Conservation (phyloP, 1,140 invertebrate species). For the Epicauta chinensis region DNA sequence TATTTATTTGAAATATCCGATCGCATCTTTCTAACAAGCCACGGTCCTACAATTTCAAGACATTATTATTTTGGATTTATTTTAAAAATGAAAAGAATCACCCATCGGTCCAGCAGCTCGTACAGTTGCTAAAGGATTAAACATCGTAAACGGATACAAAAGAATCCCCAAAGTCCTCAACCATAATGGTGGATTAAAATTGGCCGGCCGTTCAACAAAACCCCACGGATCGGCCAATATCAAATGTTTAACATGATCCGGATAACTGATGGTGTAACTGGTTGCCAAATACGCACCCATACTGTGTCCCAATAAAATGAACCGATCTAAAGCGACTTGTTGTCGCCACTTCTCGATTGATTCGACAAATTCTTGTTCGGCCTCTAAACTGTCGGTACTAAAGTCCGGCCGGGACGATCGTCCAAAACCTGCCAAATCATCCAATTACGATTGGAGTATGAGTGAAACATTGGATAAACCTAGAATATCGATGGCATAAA, state of each 20-base stretch:
- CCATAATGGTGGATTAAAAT: conserved; percentile 63
- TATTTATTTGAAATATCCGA: conserved; percentile 87
- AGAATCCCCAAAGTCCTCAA: conserved; percentile 53
- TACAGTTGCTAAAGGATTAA: conserved; percentile 90
- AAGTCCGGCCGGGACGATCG: conserved; percentile 85
- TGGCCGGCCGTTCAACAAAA: conserved; percentile 75
- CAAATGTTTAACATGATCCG: conserved; percentile 80
- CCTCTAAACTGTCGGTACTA: conserved; percentile 69
- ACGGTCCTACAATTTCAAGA: conserved; percentile 57
- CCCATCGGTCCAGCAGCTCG: conserved; percentile 85
- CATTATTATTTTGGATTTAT: background rate
- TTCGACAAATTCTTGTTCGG: conserved; percentile 84
- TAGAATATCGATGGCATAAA: conserved; percentile 91
- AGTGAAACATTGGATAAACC: conserved; percentile 50
- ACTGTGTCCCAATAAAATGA: conserved; percentile 92
- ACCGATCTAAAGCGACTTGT: conserved; percentile 80
- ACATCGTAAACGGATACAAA: conserved; percentile 65
- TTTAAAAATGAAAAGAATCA: conserved; percentile 35
- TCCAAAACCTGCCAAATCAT: conserved; percentile 69
- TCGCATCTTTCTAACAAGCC: conserved; percentile 74
- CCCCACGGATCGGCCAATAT: conserved; percentile 98
- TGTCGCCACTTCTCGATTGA: conserved; percentile 93
- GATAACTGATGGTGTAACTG: conserved; percentile 81
- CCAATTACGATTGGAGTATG: conserved; percentile 1
- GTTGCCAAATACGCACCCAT: conserved; percentile 91